phyloP scores from a whole-genome alignment of 2,797 vertebrate genomes.

The Kryptolebias ocellatus region DNA sequence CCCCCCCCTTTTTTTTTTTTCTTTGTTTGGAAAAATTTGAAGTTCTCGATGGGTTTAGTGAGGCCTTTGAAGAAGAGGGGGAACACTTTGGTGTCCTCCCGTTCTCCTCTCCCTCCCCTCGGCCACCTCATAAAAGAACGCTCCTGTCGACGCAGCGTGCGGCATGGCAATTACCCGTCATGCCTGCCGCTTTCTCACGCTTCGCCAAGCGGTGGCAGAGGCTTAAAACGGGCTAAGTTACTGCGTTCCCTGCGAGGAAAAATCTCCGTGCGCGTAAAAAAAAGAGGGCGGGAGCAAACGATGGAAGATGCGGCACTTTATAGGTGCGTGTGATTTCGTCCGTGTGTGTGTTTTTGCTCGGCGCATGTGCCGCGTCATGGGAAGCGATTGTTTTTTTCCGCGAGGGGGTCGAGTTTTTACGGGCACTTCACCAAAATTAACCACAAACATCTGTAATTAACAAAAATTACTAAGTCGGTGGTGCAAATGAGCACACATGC shows the following conservation, averaged over 20 bases:
- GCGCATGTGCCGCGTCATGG: slow-evolving; percentile 72
- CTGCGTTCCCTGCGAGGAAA: slow-evolving; percentile 49
- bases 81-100: slow-evolving; percentile 29
- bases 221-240: slow-evolving; percentile 73
- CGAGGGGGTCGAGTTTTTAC: slow-evolving; percentile 80
- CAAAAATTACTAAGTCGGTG: slow-evolving; percentile 61
- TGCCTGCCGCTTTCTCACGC: slow-evolving; percentile 79
- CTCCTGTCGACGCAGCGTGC: slow-evolving; percentile 77
- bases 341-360: slow-evolving; percentile 36
- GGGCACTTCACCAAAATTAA: slow-evolving; percentile 74
- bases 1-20: too few relatives aligned
- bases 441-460: slow-evolving; percentile 80
- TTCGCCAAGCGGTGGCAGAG: slow-evolving; percentile 66
- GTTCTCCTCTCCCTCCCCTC: slow-evolving; percentile 19
- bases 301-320: slow-evolving; percentile 34
- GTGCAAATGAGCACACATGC: slow-evolving; percentile 25
- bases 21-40: too few relatives aligned
- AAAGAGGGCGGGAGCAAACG: slow-evolving; percentile 25
- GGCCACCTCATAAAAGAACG: slow-evolving; percentile 66
- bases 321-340: slow-evolving; percentile 54
- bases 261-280: slow-evolving; percentile 42
- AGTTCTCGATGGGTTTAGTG: background rate
- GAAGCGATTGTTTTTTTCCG: slow-evolving; percentile 75
- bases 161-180: slow-evolving; percentile 80
- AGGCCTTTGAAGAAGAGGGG: background rate